Evolutionary conservation across 2,113 vertebrate genomes (phyloP).

Genomic region (Sus scrofa): T2T-Sscrofa CM000824.6:195148501-195149000

Average conservation of each 20-base stretch:
- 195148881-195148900: background rate
- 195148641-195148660: conserved; percentile 69
- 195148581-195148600: conserved; percentile 74
- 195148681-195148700: conserved; percentile 48
- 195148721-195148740: conserved; percentile 48
- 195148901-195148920: background rate
- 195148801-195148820: conserved; percentile 68
- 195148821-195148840: conserved; percentile 52
- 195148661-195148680: conserved; percentile 37
- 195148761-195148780: conserved; percentile 74
- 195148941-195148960: conserved; percentile 12
- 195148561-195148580: conserved; percentile 84
- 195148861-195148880: background rate
- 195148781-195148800: conserved; percentile 77
- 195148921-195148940: background rate
- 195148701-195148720: conserved; percentile 11
- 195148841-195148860: conserved; percentile 31
- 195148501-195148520: conserved; percentile 74
- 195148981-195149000: background rate
- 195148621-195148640: conserved; percentile 44
- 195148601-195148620: conserved; percentile 58
- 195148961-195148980: background rate
- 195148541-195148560: conserved; percentile 77
- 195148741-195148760: conserved; percentile 60
- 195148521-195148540: conserved; percentile 76